These are phyloP conservation scores for Oreonectes daqikongensis DNA, from an alignment of 2,797 vertebrate genomes.

Conservation along the genomic window DNA sequence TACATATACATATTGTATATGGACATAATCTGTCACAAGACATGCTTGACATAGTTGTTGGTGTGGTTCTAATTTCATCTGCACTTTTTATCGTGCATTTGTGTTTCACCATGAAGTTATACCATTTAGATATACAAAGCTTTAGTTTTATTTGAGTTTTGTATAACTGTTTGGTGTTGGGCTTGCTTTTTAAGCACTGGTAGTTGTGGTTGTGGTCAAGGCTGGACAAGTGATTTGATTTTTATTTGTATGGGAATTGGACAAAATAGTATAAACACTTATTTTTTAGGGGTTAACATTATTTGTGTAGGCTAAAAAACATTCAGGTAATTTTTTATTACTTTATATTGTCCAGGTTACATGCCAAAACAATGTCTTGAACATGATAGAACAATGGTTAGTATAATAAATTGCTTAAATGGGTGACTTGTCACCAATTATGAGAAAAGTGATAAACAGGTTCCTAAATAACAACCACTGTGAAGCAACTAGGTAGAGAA, in stretches of 20 bases:
- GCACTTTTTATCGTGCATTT: constrained; percentile 74
- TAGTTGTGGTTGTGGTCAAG: constrained; percentile 72
- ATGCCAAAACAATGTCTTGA: too few relatives aligned
- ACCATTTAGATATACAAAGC: constrained; percentile 55
- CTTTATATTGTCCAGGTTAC: background rate
- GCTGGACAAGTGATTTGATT: constrained; percentile 63
- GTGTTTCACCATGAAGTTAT: constrained; percentile 63
- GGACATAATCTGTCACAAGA: constrained; percentile 73
- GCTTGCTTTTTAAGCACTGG: constrained; percentile 69
- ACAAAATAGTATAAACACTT: too few relatives aligned
- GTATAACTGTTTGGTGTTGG: constrained; percentile 77
- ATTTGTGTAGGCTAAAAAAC: too few relatives aligned
- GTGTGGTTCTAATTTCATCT: constrained; percentile 61
- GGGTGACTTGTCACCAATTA: too few relatives aligned
- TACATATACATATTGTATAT: constrained; percentile 70
- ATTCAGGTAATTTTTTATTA: background rate
- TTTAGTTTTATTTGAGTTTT: constrained; percentile 75
- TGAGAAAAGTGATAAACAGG: too few relatives aligned
- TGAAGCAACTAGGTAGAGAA: too few relatives aligned
- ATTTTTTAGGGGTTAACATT: too few relatives aligned
- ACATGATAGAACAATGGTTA: too few relatives aligned
- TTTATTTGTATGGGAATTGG: constrained; percentile 55
- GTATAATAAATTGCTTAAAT: too few relatives aligned
- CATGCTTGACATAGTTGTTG: constrained; percentile 71
- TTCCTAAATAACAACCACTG: too few relatives aligned